Evolutionary conservation across 2,797 vertebrate species (phyloP), one percentile per base, ranked within the genome.

Genomic region (Helicolenus hilgendorfi): DNA sequence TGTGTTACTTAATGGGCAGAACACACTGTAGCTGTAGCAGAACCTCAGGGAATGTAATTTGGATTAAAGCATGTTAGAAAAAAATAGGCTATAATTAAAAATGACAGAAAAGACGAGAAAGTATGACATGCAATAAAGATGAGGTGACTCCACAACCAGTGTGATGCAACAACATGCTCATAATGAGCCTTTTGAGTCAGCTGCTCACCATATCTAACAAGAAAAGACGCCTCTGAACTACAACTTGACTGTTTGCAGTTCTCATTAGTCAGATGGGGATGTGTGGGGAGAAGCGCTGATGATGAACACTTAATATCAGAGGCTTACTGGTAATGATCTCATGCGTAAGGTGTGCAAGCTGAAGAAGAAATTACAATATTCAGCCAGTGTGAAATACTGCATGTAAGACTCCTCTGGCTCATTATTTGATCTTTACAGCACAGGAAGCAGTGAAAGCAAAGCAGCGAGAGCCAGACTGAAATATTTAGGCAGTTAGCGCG

Each of bases 401-500:
- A 56, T 22, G 14, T n/a, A 55, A 65, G 55, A 91, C 68, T 77
- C 68, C 31, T 70, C 53, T 53, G 27, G n/a, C 69, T 94, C 84
- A 84, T 88, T 87, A 81, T 84, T 83, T 86, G 84, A 91, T 89
- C 80, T 88, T 79, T 59, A 76, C 73, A 73, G 78, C 6, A 49
- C 41, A 62, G 63, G 45, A 77, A 77, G 70, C 80, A 36, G 82
- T 31, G 70, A 67, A 20, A 84, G 65, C 15, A 31, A 87, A 79
- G 73, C 83, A 36, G 41, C 38, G 2, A 75, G 77, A 59, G 58
- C 53, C 69, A 65, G 71, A 33, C 60, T 62, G 75, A 83, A 86
- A 92, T 88, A 86, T 79, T 89, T 72, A 79, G 77, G 69, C 27
- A 87, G 64, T 80, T 77, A 69, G 59, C 24, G 77, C n/a, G 0